Percentiles rank a stretch among this genome's conserved stretches.
These are phyloP conservation scores for Balaeniceps rex DNA, from an alignment of 2,113 vertebrate species.

Conservation along the genomic window DNA sequence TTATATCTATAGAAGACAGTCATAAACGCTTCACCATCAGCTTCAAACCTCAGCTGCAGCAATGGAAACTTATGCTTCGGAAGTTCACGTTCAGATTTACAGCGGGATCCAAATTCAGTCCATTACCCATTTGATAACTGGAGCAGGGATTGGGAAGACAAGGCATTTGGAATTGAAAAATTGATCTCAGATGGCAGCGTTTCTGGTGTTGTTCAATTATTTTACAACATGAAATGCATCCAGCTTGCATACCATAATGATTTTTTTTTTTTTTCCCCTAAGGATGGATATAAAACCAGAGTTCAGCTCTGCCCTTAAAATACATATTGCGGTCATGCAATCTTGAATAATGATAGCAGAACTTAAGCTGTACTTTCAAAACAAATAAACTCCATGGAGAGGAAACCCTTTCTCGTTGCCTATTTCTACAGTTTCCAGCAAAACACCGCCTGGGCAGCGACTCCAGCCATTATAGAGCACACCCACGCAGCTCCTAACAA, in stretches of 20 bases:
- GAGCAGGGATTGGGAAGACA: background rate
- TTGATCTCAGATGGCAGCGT: background rate
- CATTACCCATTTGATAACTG: background rate
- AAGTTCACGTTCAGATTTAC: background rate
- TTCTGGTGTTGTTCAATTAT: background rate
- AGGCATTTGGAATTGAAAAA: background rate
- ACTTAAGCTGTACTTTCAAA: background rate
- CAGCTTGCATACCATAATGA: background rate
- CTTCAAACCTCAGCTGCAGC: background rate
- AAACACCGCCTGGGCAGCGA: background rate
- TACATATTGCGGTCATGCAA: background rate
- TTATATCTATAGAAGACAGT: too few species aligned
- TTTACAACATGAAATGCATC: background rate
- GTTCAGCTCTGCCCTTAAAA: background rate
- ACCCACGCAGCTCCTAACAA: background rate
- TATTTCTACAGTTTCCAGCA: background rate
- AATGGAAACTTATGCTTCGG: rapidly evolving
- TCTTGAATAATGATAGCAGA: background rate
- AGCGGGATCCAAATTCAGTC: background rate
- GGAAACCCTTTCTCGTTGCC: background rate
- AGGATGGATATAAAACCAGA: background rate
- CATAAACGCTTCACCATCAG: background rate
- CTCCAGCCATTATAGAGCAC: background rate
- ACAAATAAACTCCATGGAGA: background rate
- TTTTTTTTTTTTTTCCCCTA: background rate